These are phyloP conservation scores for Embiotoca jacksoni DNA, from an alignment of 2,113 vertebrate species.

Conservation along the genomic window DNA sequence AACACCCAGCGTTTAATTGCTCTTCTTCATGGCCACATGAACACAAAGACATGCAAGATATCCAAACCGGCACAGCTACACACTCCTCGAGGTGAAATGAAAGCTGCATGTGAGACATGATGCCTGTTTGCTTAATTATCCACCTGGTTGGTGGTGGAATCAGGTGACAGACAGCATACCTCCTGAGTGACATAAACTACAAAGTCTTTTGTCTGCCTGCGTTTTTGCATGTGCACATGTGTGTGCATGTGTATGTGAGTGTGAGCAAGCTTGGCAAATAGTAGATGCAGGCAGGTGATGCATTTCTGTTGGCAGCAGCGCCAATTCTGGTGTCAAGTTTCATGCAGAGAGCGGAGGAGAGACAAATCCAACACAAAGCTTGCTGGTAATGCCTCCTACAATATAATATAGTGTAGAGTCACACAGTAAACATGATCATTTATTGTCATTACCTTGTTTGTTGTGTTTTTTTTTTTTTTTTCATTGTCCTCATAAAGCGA, in stretches of 20 bases:
- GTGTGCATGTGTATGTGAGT: conserved; percentile 7
- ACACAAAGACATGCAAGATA: background rate
- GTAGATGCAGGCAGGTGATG: conserved; percentile 59
- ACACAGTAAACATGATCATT: background rate
- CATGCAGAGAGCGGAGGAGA: conserved; percentile 34
- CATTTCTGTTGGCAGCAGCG: conserved; percentile 47
- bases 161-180: conserved; percentile 43
- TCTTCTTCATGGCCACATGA: background rate
- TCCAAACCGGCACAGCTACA: background rate
- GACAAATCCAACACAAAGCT: conserved; percentile 14
- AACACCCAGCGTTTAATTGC: background rate
- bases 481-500: background rate
- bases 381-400: conserved; percentile 5
- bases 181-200: conserved; percentile 36
- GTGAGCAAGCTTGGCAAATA: conserved; percentile 12
- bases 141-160: conserved; percentile 47
- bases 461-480: too few relatives aligned
- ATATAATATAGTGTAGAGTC: background rate
- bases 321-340: conserved; percentile 53
- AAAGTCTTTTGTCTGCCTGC: conserved; percentile 9
- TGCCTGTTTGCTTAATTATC: conserved; percentile 35
- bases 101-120: conserved; percentile 40
- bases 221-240: conserved; percentile 25
- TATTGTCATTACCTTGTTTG: conserved; percentile 1
- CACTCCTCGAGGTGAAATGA: background rate